Evolutionary conservation across 1,140 invertebrate species (phyloP).

Genomic region (Cataglyphis hispanica): DNA sequence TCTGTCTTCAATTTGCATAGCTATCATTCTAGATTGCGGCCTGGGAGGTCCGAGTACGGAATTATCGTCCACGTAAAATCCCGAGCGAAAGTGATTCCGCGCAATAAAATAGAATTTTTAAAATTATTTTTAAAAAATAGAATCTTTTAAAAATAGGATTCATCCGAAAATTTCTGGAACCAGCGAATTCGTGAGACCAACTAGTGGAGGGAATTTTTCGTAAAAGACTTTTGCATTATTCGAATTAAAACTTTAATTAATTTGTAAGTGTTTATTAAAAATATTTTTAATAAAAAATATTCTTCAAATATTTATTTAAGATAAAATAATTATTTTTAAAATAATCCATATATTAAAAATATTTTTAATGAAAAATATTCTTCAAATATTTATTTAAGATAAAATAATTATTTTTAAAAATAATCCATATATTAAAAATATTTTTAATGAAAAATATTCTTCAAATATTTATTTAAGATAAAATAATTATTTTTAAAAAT

Average conservation of each 20-base stretch:
- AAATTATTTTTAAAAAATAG: too few species aligned
- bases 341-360: too few species aligned
- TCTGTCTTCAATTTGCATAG: conserved; percentile 61
- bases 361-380: too few species aligned
- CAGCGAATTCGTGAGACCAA: background rate
- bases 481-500: background rate
- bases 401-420: background rate
- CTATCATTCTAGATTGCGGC: conserved; percentile 58
- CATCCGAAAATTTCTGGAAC: conserved; percentile 12
- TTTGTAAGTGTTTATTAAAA: background rate
- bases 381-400: too few species aligned
- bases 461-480: background rate
- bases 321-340: background rate
- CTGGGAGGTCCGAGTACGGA: conserved; percentile 51
- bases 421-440: too few species aligned
- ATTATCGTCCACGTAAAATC: conserved; percentile 31
- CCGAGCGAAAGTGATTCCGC: conserved; percentile 46
- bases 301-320: too few species aligned
- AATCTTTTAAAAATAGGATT: conserved; percentile 16
- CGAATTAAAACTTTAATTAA: background rate
- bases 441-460: too few species aligned
- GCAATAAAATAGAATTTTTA: conserved; percentile 22
- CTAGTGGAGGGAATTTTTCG: background rate
- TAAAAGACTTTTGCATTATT: too few species aligned
- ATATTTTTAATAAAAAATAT: too few species aligned